Evolutionary conservation across 1,140 invertebrate genomes (phyloP).

Genomic region (Pseudomyrmex sp.): DNA sequence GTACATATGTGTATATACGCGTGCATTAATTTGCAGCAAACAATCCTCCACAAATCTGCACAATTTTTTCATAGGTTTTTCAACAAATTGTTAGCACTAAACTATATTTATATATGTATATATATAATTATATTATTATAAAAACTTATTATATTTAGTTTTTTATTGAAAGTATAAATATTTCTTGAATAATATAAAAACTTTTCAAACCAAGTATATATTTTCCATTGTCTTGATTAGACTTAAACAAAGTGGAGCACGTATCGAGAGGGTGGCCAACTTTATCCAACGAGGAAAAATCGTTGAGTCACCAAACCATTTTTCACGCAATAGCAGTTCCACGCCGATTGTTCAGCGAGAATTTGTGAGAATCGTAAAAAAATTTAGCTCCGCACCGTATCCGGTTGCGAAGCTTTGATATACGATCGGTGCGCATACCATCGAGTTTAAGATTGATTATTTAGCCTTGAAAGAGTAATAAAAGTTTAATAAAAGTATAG

Average conservation of each 20-base stretch:
- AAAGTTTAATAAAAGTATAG: too few relatives aligned
- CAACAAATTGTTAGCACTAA: too few relatives aligned
- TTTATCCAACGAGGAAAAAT: slow-evolving; percentile 62
- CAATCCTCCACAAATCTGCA: too few relatives aligned
- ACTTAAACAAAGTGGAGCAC: background rate
- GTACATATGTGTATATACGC: too few relatives aligned
- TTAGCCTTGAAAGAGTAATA: too few relatives aligned
- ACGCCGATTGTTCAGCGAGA: slow-evolving; percentile 5
- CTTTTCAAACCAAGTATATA: too few relatives aligned
- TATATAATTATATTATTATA: too few relatives aligned
- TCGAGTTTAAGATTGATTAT: background rate
- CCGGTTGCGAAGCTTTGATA: slow-evolving; percentile 31
- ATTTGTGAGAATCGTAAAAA: slow-evolving; percentile 59
- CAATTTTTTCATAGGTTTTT: too few relatives aligned
- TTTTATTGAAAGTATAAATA: background rate
- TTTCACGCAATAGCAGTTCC: slow-evolving; percentile 36
- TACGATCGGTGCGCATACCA: background rate
- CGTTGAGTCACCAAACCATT: slow-evolving; percentile 65
- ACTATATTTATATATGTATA: too few relatives aligned
- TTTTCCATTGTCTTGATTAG: slow-evolving; percentile 40
- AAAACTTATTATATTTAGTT: too few relatives aligned
- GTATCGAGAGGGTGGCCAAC: slow-evolving; percentile 15
- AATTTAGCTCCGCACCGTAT: slow-evolving; percentile 37
- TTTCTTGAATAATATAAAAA: background rate
- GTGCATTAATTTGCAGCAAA: too few relatives aligned